These are phyloP conservation scores for Euzetes globulus DNA, from an alignment of 2,888 invertebrate species.

Conservation along the genomic window DNA sequence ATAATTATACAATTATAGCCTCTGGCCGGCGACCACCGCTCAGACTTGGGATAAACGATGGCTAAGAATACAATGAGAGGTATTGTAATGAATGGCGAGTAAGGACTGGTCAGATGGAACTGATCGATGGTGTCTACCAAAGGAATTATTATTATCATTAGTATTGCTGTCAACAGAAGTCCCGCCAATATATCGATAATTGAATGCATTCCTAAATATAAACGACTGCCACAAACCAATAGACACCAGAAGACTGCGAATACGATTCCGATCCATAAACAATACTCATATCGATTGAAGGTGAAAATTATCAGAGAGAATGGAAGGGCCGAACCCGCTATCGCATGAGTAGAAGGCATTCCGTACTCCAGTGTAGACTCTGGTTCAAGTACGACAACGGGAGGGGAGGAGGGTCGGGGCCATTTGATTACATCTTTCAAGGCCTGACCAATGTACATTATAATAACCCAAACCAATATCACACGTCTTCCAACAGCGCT, in stretches of 20 bases:
- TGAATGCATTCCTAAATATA: slow-evolving; percentile 90
- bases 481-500: slow-evolving; percentile 74
- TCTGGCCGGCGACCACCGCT: slow-evolving; percentile 81
- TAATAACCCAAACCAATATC: slow-evolving; percentile 69
- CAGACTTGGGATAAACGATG: slow-evolving; percentile 69
- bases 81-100: slow-evolving; percentile 58
- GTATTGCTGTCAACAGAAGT: slow-evolving; percentile 57
- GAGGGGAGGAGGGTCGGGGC: slow-evolving; percentile 74
- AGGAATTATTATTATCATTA: slow-evolving; percentile 67
- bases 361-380: slow-evolving; percentile 84
- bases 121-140: slow-evolving; percentile 65
- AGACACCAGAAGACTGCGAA: slow-evolving; percentile 56
- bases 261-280: slow-evolving; percentile 48
- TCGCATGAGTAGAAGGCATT: slow-evolving; percentile 91
- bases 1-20: slow-evolving; percentile 83
- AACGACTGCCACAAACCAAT: slow-evolving; percentile 70
- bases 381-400: slow-evolving; percentile 70
- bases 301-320: slow-evolving; percentile 74
- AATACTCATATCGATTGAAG: slow-evolving; percentile 64
- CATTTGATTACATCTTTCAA: slow-evolving; percentile 77
- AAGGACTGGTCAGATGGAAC: slow-evolving; percentile 60
- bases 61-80: slow-evolving; percentile 60
- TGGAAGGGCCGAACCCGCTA: slow-evolving; percentile 80
- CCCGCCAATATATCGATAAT: slow-evolving; percentile 78
- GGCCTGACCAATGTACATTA: slow-evolving; percentile 80